Percentiles rank a stretch among this genome's conserved stretches.
Conservation (phyloP, 2,113 vertebrate genomes). For the Thamnaconus septentrionalis region DNA sequence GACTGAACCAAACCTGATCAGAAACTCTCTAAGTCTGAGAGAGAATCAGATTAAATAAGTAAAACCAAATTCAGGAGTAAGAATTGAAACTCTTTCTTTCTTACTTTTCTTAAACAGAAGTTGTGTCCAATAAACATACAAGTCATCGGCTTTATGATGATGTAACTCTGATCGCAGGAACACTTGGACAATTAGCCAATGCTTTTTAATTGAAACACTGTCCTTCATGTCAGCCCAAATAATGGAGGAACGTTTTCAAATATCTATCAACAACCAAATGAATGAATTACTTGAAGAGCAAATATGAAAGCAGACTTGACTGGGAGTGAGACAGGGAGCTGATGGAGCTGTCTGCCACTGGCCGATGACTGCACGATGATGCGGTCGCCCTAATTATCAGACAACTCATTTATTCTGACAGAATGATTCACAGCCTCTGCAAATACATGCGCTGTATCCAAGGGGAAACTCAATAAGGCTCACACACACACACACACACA, state of each 20-base stretch:
- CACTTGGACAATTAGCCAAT: too few species aligned
- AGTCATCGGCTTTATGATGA: too few species aligned
- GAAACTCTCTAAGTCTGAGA: too few species aligned
- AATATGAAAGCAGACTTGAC: slow-evolving; percentile 22
- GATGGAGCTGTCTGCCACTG: slow-evolving; percentile 43
- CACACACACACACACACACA: slow-evolving; percentile 6
- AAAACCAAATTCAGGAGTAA: too few species aligned
- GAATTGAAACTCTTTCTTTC: too few species aligned
- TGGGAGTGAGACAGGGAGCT: slow-evolving; percentile 28
- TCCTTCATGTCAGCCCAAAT: not conserved
- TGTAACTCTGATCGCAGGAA: too few species aligned
- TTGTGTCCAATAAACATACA: too few species aligned
- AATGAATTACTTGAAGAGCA: slow-evolving; percentile 2
- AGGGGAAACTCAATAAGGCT: slow-evolving; percentile 16
- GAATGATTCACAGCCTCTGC: slow-evolving; percentile 48
- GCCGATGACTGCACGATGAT: slow-evolving; percentile 49
- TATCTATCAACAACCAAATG: not conserved
- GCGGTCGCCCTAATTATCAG: slow-evolving; percentile 44
- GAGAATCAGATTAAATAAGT: too few species aligned
- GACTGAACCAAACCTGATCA: too few species aligned
- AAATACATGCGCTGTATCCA: slow-evolving; percentile 35
- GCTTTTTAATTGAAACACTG: not conserved
- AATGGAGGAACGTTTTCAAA: too few species aligned
- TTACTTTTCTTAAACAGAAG: too few species aligned
- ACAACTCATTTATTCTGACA: slow-evolving; percentile 55